Evolutionary conservation across 1,140 invertebrate species (phyloP).

Genomic region (Drosophila bifasciata): DNA sequence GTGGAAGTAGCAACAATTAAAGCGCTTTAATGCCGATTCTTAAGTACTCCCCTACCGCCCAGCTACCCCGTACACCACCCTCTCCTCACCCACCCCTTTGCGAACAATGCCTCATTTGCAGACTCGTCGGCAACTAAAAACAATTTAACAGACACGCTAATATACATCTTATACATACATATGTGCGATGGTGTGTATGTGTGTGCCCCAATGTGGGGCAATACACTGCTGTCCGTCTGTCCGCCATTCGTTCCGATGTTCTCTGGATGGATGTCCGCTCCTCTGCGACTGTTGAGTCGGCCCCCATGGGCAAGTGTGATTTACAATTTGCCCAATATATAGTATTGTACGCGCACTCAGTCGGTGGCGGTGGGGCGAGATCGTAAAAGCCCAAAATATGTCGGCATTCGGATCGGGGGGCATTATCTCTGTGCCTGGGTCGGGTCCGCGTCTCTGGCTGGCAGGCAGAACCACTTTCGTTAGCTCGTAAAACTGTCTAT

Average conservation of each 20-base stretch:
- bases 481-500: conserved; percentile 81
- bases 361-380: conserved; percentile 27
- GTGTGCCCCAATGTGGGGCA: conserved; percentile 9
- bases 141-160: conserved; percentile 73
- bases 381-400: conserved; percentile 74
- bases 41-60: conserved; percentile 18
- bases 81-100: background rate
- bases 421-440: conserved; percentile 50
- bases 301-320: conserved; percentile 60
- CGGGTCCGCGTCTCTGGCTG: conserved; percentile 4
- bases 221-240: background rate
- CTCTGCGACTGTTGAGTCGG: background rate
- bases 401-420: conserved; percentile 52
- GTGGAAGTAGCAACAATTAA: conserved; percentile 52
- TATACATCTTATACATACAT: conserved; percentile 73
- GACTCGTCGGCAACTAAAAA: conserved; percentile 75
- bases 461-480: conserved; percentile 75
- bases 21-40: conserved; percentile 65
- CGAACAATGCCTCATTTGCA: conserved; percentile 76
- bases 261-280: conserved; percentile 21
- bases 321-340: conserved; percentile 65
- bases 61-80: background rate
- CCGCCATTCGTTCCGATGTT: conserved; percentile 31
- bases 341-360: too few species aligned
- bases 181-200: conserved; percentile 27